These are phyloP conservation scores for Masticophis lateralis DNA, from an alignment of 2,797 vertebrate species.

Conservation along the genomic window DNA sequence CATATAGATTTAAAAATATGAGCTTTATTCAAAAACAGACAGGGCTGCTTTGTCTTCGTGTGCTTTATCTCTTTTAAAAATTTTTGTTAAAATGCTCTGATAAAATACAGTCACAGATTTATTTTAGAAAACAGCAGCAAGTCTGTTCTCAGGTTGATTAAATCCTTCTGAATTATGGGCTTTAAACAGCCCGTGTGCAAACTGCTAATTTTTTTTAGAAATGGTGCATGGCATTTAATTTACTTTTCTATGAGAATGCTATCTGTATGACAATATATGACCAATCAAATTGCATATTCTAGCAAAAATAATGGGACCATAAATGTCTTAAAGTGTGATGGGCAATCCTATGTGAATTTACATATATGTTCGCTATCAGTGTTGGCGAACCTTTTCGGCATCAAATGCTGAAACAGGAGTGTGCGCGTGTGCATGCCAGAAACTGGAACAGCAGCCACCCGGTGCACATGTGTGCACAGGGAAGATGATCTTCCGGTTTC, in stretches of 20 bases:
- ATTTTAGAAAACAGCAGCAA: background rate
- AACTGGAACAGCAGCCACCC: no score
- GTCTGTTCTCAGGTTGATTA: background rate
- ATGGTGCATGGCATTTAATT: background rate
- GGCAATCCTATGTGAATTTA: background rate
- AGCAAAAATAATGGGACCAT: background rate
- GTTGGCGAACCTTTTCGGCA: no score
- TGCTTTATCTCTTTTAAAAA: background rate
- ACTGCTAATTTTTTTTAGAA: background rate
- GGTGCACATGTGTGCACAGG: no score
- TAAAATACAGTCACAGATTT: background rate
- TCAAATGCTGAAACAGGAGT: no score
- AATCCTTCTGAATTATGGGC: background rate
- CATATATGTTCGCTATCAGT: background rate
- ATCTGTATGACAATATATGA: background rate
- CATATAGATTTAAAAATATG: background rate
- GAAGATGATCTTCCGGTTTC: no score
- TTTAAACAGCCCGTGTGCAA: background rate
- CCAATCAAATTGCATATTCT: background rate
- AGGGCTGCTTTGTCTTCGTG: background rate
- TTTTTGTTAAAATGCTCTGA: background rate
- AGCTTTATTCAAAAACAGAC: background rate
- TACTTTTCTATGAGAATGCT: background rate
- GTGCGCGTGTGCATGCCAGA: no score
- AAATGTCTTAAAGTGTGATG: background rate